A percentile compares a stretch with the other conserved stretches of the same genome.
These are phyloP conservation scores for Microplitis mediator DNA, from an alignment of 1,140 invertebrate species.

Conservation along the genomic window DNA sequence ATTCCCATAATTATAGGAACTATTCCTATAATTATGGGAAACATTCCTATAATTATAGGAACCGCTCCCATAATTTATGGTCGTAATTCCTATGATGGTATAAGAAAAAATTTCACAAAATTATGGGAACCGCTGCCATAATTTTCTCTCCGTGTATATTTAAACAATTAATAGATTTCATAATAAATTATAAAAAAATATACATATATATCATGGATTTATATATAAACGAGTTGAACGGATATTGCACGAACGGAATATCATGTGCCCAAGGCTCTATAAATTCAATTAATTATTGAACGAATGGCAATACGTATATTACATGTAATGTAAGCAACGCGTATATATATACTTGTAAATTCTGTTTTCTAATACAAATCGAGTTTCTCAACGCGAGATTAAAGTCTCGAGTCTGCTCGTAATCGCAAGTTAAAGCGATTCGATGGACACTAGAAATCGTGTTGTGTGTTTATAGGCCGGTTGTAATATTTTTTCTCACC, in stretches of 20 bases:
- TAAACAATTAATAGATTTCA: no score
- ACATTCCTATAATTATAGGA: no score
- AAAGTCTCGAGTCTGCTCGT: no score
- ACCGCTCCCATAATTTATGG: no score
- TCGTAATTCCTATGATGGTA: no score
- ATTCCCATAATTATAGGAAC: no score
- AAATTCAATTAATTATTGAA: constrained; percentile 49
- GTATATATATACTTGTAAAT: constrained; percentile 10
- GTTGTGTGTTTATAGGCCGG: neutral
- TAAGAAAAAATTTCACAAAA: no score
- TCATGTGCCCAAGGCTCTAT: neutral
- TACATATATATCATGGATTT: neutral
- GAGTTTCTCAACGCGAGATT: constrained; percentile 15
- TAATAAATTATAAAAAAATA: neutral
- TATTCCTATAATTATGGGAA: no score
- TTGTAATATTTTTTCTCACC: constrained; percentile 10
- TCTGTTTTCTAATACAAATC: constrained; percentile 2
- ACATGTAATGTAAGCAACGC: neutral
- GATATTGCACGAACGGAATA: constrained; percentile 30
- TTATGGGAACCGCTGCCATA: no score
- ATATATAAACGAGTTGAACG: neutral
- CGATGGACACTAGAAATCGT: constrained; percentile 18
- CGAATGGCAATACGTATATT: constrained; percentile 2
- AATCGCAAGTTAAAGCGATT: neutral
- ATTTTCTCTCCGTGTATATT: no score